A percentile compares a stretch with the other conserved stretches of the same genome.
phyloP scores from a whole-genome alignment of 2,113 vertebrate species.

The Aythya baeri region DNA sequence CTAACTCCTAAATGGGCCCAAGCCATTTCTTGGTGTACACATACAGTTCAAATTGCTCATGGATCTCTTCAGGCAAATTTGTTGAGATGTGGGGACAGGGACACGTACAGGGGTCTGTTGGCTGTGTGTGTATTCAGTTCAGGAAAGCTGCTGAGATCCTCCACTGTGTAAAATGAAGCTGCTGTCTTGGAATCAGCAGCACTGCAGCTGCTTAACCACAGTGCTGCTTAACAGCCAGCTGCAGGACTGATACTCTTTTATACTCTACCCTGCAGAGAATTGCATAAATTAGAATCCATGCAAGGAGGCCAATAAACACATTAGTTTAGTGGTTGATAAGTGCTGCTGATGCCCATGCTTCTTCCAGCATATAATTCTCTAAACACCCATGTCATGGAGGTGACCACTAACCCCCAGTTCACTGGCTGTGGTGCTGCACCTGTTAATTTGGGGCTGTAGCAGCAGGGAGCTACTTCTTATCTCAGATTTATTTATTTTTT shows the following conservation, averaged over 20 bases:
- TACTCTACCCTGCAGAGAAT: background rate
- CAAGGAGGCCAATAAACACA: background rate
- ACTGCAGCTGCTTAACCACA: background rate
- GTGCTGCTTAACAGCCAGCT: background rate
- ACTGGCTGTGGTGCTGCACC: background rate
- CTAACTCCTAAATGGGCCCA: too few relatives aligned
- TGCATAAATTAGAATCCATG: background rate
- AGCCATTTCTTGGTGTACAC: background rate
- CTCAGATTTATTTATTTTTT: background rate
- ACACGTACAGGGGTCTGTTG: background rate
- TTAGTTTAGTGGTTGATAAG: slow-evolving; percentile 8
- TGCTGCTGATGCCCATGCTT: background rate
- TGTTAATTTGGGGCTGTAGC: background rate
- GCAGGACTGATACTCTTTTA: background rate
- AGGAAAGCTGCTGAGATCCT: background rate
- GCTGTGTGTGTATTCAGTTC: background rate
- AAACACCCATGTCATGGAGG: background rate
- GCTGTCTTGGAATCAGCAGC: background rate
- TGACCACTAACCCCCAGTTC: background rate
- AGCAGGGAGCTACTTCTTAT: background rate
- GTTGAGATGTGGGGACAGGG: background rate
- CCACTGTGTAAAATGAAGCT: background rate
- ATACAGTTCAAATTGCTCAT: background rate
- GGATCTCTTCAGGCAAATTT: background rate
- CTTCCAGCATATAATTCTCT: background rate